These are phyloP conservation scores for Halcyon smyrnensis DNA, from an alignment of 2,797 vertebrate genomes.

Conservation along the genomic window DNA sequence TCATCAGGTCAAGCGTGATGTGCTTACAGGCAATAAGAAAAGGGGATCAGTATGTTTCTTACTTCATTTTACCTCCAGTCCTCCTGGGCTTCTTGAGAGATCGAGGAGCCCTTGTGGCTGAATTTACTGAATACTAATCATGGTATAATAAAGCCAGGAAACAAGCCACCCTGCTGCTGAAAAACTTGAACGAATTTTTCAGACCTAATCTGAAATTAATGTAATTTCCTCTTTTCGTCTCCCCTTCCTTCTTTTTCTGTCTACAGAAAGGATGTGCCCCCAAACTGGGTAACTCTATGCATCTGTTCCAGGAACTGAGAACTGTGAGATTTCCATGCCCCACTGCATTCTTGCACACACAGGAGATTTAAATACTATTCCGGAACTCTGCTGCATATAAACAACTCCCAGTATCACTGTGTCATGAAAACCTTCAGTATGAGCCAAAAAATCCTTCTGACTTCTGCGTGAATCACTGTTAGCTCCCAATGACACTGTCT, in stretches of 20 bases:
- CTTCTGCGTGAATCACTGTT: neutral
- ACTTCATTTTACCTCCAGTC: neutral
- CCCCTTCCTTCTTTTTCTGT: neutral
- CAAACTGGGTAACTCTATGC: neutral
- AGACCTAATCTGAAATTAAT: neutral
- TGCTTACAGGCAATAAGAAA: neutral
- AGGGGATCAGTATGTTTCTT: neutral
- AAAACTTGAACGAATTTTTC: neutral
- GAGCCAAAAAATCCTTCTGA: conserved; percentile 45
- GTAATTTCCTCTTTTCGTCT: neutral
- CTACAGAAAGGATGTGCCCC: neutral
- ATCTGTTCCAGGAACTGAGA: neutral
- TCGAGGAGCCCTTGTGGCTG: neutral
- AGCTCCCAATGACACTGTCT: neutral
- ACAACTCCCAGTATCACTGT: neutral
- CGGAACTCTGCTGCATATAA: neutral
- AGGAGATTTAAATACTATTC: neutral
- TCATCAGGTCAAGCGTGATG: neutral
- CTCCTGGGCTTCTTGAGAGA: neutral
- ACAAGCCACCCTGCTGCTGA: neutral
- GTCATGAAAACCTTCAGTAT: conserved; percentile 46
- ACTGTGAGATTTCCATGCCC: neutral
- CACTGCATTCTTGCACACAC: neutral
- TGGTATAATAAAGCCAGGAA: neutral
- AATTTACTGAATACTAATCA: neutral